Evolutionary conservation across 1,140 invertebrate species (phyloP).

Genomic region (Diabrotica virgifera): DNA sequence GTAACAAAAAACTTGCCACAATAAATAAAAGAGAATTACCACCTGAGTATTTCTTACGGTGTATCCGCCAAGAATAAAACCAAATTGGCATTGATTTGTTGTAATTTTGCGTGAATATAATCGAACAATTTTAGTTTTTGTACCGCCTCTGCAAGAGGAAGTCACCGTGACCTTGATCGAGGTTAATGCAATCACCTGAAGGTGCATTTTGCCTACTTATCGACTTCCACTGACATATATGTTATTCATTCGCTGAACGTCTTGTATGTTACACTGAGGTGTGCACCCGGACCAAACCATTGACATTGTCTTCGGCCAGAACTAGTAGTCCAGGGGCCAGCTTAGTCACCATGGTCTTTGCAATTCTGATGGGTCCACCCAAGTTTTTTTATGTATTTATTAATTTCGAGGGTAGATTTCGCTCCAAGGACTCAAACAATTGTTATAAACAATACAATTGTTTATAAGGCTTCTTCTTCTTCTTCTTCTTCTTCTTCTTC

Average conservation of each 20-base stretch:
- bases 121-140: background rate
- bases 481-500: no score
- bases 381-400: no score
- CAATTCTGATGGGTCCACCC: background rate
- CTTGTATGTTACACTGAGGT: background rate
- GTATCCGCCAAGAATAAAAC: no score
- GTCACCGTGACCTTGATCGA: slow-evolving; percentile 36
- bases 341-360: no score
- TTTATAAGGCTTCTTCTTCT: no score
- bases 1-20: no score
- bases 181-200: slow-evolving; percentile 38
- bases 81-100: no score
- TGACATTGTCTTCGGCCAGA: background rate
- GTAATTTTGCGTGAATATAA: no score
- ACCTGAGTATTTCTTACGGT: no score
- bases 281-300: background rate
- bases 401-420: background rate
- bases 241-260: slow-evolving; percentile 8
- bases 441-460: background rate
- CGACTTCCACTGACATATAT: slow-evolving; percentile 22
- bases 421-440: background rate
- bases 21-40: no score
- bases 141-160: slow-evolving; percentile 28
- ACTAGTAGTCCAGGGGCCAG: background rate
- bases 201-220: slow-evolving; percentile 37